phyloP scores from a whole-genome alignment of 2,797 vertebrate genomes.

The Chelon auratus region DNA sequence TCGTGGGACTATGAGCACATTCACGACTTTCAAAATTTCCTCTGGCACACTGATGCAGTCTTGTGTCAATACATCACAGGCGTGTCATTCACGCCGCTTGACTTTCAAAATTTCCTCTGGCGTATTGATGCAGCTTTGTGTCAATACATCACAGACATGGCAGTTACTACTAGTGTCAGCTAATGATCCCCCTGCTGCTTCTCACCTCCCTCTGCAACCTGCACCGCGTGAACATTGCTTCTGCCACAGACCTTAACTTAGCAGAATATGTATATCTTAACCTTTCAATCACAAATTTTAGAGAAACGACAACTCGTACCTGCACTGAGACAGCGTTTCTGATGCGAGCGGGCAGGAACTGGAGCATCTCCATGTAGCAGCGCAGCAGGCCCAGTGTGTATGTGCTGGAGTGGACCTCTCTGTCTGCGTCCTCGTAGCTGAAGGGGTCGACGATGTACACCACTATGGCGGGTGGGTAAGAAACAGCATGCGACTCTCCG shows the following conservation, averaged over 20 bases:
- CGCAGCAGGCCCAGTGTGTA: conserved; percentile 95
- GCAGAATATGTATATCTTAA: neutral
- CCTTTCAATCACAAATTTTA: neutral
- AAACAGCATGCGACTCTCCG: conserved; percentile 95
- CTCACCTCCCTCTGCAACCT: conserved; percentile 37
- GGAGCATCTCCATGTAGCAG: conserved; percentile 95
- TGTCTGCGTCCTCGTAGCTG: conserved; percentile 92
- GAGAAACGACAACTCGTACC: conserved; percentile 33
- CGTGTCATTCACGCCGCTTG: conserved; percentile 45
- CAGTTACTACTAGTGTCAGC: conserved; percentile 36
- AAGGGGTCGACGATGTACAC: conserved; percentile 98
- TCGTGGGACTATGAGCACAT: conserved; percentile 32
- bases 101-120: conserved; percentile 50
- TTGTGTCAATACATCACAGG: conserved; percentile 49
- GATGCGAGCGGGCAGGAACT: conserved; percentile 91
- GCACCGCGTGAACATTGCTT: neutral
- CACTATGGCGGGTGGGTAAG: conserved; percentile 96
- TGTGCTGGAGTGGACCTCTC: conserved; percentile 87
- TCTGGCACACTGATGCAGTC: conserved; percentile 59
- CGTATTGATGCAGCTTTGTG: conserved; percentile 58
- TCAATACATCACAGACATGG: conserved; percentile 54
- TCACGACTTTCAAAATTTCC: conserved; percentile 47
- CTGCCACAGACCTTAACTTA: too few relatives aligned
- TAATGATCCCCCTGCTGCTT: conserved; percentile 65
- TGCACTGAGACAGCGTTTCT: conserved; percentile 96